Percentiles rank a stretch among this genome's conserved stretches.
Evolutionary conservation across 2,113 vertebrate species (phyloP).

Genomic region (Centrocercus urophasianus): DNA sequence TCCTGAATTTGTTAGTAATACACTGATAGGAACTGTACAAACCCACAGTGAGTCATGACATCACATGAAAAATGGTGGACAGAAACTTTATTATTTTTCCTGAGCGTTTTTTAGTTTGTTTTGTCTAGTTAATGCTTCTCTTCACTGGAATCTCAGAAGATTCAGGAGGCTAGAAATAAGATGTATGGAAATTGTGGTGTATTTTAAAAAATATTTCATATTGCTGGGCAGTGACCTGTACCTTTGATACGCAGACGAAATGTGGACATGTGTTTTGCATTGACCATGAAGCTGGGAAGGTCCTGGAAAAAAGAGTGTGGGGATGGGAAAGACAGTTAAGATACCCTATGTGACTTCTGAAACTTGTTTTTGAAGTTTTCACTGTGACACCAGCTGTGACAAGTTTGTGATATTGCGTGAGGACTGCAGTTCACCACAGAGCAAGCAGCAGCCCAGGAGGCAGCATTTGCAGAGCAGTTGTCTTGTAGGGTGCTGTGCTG

Average conservation of each 20-base stretch:
- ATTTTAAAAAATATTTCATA: background rate
- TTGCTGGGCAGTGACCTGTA: background rate
- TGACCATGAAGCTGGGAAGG: background rate
- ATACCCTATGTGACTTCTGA: background rate
- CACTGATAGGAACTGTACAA: background rate
- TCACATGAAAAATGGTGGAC: background rate
- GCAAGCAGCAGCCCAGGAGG: background rate
- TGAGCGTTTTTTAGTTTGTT: background rate
- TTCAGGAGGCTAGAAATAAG: background rate
- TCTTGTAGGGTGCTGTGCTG: rapidly evolving
- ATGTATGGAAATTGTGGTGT: background rate
- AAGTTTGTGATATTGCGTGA: background rate
- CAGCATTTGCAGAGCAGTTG: rapidly evolving
- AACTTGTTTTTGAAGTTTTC: background rate
- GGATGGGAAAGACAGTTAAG: background rate
- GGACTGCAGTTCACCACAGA: background rate
- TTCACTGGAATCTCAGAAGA: background rate
- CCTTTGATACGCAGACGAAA: background rate
- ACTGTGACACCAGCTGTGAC: background rate
- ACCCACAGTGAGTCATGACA: background rate
- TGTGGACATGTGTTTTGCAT: background rate
- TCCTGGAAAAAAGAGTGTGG: background rate
- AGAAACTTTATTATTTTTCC: background rate
- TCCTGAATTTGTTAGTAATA: background rate
- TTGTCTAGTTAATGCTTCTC: background rate